phyloP scores from a whole-genome alignment of 2,888 invertebrate species.

The Pilophorus perplexus region DNA sequence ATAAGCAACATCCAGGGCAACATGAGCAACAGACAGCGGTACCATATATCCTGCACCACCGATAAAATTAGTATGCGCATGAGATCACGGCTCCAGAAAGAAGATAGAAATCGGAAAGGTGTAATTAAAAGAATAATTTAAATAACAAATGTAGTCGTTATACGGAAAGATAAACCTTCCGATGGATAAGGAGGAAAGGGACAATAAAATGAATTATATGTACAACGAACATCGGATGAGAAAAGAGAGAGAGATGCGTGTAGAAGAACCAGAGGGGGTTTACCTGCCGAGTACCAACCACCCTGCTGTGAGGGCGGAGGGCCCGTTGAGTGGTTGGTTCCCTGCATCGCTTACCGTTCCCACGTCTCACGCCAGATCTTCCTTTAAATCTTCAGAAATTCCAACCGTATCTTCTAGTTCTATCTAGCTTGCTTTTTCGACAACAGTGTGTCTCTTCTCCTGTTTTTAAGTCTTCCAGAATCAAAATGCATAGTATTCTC shows the following conservation, averaged over 20 bases:
- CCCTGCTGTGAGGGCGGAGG: conserved; percentile 12
- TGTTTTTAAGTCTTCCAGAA: no score
- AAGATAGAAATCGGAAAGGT: conserved; percentile 24
- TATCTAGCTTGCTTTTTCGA: no score
- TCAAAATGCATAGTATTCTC: no score
- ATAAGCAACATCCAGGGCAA: no score
- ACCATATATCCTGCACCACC: no score
- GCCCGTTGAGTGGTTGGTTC: conserved; percentile 5
- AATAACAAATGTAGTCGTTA: conserved; percentile 28
- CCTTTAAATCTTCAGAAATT: neutral
- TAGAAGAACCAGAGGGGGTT: neutral
- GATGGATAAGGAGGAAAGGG: conserved; percentile 10
- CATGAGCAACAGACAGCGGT: no score
- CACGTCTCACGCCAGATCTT: conserved; percentile 18
- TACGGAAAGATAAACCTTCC: neutral
- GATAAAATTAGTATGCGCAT: conserved; percentile 26
- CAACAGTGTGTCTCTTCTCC: no score
- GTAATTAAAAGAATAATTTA: conserved; percentile 32
- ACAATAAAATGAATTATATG: conserved; percentile 19
- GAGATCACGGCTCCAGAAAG: neutral
- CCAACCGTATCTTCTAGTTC: neutral
- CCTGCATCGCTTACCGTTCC: conserved; percentile 14
- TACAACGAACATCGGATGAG: neutral
- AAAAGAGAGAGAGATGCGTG: neutral
- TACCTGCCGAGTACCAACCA: neutral